Percentiles rank a stretch among this genome's conserved stretches.
These are phyloP conservation scores for Nothocercus julius DNA, from an alignment of 2,113 vertebrate genomes.

Conservation along the genomic window DNA sequence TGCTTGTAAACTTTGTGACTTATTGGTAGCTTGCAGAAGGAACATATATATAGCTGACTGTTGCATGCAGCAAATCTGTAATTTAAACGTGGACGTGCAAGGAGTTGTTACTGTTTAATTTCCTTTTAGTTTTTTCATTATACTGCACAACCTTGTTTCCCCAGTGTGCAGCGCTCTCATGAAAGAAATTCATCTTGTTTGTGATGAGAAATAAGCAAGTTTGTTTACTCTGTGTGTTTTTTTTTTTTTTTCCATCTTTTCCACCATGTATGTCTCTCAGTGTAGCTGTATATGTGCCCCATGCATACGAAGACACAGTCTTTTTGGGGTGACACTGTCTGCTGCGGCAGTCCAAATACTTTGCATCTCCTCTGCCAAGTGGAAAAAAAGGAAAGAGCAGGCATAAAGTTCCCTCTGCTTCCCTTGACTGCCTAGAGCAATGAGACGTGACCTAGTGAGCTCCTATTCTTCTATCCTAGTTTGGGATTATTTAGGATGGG, in stretches of 20 bases:
- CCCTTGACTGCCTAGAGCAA: background rate
- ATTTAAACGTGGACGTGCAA: background rate
- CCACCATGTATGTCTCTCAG: background rate
- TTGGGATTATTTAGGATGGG: background rate
- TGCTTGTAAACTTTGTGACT: background rate
- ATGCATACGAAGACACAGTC: slow-evolving; percentile 6
- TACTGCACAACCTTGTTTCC: background rate
- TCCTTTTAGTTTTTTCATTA: background rate
- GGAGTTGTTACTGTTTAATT: background rate
- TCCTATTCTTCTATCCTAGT: background rate
- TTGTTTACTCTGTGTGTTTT: no score
- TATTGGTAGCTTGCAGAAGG: background rate
- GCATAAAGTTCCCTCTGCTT: background rate
- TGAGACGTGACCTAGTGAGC: background rate
- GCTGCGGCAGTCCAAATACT: background rate
- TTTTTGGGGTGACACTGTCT: background rate
- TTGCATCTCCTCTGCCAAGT: background rate
- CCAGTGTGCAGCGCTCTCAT: background rate
- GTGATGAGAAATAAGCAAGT: background rate
- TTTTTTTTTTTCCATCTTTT: background rate
- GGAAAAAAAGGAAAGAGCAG: background rate
- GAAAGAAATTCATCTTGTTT: slow-evolving; percentile 5
- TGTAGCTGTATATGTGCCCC: background rate
- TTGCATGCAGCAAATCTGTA: background rate
- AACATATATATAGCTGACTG: background rate